Evolutionary conservation across 2,888 invertebrate genomes (phyloP), one percentile per base, ranked within the genome.

Genomic region (Portevinia maculata): DNA sequence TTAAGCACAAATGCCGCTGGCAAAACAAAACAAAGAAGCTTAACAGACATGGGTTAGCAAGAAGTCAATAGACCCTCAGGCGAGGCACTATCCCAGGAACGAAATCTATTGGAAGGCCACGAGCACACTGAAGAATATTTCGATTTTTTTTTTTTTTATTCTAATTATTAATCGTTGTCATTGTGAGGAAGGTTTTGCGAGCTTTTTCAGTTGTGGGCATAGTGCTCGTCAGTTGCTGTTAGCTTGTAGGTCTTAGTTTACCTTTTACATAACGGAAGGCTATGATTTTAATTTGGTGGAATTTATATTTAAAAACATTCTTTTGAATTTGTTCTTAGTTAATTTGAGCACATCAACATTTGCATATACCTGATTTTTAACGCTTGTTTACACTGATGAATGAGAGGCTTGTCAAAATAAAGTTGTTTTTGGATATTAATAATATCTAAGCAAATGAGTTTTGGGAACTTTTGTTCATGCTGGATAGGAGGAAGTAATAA

Each of bases 31-130:
- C 8, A 9, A 9, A 19, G 34, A 37, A 46, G 24, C 46, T 48
- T 9, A 41, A 21, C 46, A 69, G 30, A 15, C 46, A 76, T 46
- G 69, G 69, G 37, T 76, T 60, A 53, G 37, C 37, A 19, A 41
- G 28, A 78, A 70, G 78, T 78, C 78, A 78, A 78, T 70, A 70
- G 70, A 78, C 78, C 78, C 57, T 70, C 28, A 1, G 62, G 78
- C 62, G n/a, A 46, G 17, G 53, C 32, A 46, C 15, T 21, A 39
- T 17, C 32, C n/a, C n/a, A 24, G 21, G 39, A 76, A 48, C 32
- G 32, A 67, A 50, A 52, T 70, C 44, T 62, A 69, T 57, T 59
- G 48, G 59, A 70, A 70, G 62, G 41, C 50, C 55, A 70, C n/a
- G 32, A 71, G 71, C 71, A 48, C 50, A 28, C 5, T 64, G 37